These are phyloP conservation scores for Lycopodina hypogea DNA, from an alignment of 37 sponge, comb jelly and placozoan species.

Conservation along the genomic window DNA sequence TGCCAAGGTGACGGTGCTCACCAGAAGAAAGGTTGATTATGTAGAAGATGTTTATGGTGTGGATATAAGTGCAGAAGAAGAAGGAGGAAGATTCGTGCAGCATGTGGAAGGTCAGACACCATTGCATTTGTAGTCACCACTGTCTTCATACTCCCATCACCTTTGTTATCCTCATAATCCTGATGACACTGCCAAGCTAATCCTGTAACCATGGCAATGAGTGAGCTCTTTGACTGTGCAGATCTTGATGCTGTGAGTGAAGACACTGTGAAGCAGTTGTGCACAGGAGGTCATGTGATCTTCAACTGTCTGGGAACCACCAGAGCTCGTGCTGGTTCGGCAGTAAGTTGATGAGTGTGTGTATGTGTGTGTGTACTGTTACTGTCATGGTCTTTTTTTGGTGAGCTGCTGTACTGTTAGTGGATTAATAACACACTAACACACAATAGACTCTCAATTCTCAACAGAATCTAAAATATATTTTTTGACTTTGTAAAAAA, in stretches of 20 bases:
- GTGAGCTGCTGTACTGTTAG: too few species aligned
- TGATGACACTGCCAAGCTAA: too few species aligned
- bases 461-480: too few species aligned
- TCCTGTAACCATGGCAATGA: too few species aligned
- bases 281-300: constrained; percentile 65
- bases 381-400: too few species aligned
- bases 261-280: constrained; percentile 57
- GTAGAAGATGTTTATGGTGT: constrained; percentile 50
- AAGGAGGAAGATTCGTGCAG: constrained; percentile 58
- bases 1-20: constrained; percentile 56
- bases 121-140: too few species aligned
- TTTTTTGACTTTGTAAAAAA: too few species aligned
- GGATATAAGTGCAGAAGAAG: constrained; percentile 38
- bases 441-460: too few species aligned
- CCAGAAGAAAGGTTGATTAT: constrained; percentile 38
- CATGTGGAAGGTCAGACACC: constrained; percentile 48
- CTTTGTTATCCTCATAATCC: too few species aligned
- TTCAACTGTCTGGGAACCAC: constrained; percentile 82
- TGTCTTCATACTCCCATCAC: too few species aligned
- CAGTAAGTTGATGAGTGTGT: constrained; percentile 36
- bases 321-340: constrained; percentile 66
- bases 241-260: constrained; percentile 72
- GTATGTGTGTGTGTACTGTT: too few species aligned
- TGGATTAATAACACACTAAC: too few species aligned
- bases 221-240: constrained; percentile 2